These are phyloP conservation scores for Daptonema setosum DNA, from an alignment of 2,888 invertebrate genomes.

Conservation along the genomic window DNA sequence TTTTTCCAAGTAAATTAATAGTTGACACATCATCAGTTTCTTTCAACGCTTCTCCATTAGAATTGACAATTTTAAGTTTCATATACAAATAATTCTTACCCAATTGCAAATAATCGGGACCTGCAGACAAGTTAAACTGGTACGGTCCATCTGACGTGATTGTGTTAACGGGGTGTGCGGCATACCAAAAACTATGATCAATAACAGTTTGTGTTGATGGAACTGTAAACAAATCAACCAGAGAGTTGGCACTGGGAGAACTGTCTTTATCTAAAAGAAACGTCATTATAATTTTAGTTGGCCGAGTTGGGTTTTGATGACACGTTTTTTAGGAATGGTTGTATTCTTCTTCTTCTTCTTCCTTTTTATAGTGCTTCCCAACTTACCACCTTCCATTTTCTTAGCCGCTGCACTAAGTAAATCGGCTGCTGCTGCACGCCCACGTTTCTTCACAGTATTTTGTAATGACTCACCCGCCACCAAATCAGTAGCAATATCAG, in stretches of 20 bases:
- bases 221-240: constrained; percentile 1
- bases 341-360: neutral
- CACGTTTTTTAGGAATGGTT: neutral
- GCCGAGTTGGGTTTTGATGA: neutral
- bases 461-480: neutral
- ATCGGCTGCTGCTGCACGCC: neutral
- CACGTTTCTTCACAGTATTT: neutral
- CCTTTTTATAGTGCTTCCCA: neutral
- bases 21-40: neutral
- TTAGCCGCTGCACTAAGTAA: neutral
- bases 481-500: neutral
- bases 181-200: constrained; percentile 1
- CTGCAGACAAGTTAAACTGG: constrained; percentile 1
- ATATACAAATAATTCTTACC: neutral
- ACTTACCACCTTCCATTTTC: neutral
- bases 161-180: neutral
- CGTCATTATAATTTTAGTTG: neutral
- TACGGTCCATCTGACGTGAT: constrained; percentile 1
- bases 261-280: neutral
- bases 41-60: neutral
- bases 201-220: constrained; percentile 1
- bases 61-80: neutral
- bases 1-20: constrained; percentile 1
- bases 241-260: neutral
- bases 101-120: neutral